Base-by-base conservation (phyloP, 2,113 vertebrate species). In the Sinosuthora webbiana region DNA sequence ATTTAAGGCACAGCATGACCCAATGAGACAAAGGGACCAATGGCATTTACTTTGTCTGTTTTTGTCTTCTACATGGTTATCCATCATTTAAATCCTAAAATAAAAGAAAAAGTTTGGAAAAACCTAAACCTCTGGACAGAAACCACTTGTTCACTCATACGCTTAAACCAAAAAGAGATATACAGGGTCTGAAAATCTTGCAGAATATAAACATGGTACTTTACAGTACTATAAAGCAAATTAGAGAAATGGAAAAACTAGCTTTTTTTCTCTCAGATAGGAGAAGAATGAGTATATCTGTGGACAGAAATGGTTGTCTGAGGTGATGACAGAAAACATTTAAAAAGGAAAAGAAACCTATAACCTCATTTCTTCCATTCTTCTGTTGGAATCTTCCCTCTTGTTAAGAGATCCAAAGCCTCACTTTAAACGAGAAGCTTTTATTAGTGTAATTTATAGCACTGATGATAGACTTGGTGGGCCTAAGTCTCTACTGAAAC, bases 1-100 rank as follows among this genome's bases (percentile, higher is more conserved):
- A 95, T 96, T 97, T 97, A 95, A 82, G 97, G 89, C 92, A 84
- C 92, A 97, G 95, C 75, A 92, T 65, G 95, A 75, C 69, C 79
- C 74, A 62, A 42, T 45, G 49, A 95, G 83, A 97, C 59, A 96
- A 97, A 96, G 50, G 68, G 93, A 90, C 28, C 93, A 94, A 74
- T 74, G 55, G 59, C 73, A 97, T 95, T 95, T 95, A 86, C 74
- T 93, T 95, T 83, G 28, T 84, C 92, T 97, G 79, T 63, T 97
- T 97, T 95, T 64, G 89, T 96, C 93, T 96, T 83, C 80, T 85
- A 62, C 64, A 37, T 68, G 74, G 75, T 89, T 96, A 97, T 87
- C 57, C 50, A 96, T 93, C 52, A 96, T 92, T 97, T 96, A 95
- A 95, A 94, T 70, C 90, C 76, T 83, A 68, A 76, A 14, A 14